Percentiles rank a stretch among this genome's conserved stretches.
Evolutionary conservation across 2,113 vertebrate species (phyloP).

Genomic region (Podocnemis expansa): DNA sequence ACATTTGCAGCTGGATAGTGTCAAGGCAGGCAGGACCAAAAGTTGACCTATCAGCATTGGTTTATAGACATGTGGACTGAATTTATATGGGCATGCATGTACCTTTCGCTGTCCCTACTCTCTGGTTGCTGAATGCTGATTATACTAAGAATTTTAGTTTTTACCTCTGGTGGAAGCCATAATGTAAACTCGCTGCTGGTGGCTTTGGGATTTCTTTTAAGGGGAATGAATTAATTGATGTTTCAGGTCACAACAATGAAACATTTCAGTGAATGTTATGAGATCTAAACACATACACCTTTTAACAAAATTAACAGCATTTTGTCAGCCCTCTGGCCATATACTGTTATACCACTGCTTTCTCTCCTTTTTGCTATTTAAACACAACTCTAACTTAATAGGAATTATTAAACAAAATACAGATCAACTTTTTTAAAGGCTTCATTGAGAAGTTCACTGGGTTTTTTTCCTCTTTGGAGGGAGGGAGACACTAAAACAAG

Average conservation of each 20-base stretch:
- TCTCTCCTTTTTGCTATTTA: background rate
- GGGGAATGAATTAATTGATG: background rate
- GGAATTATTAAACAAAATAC: too few species aligned
- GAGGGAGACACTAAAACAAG: background rate
- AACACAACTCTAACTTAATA: background rate
- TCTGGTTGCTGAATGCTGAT: background rate
- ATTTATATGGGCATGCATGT: background rate
- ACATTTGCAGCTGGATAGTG: constrained; percentile 28
- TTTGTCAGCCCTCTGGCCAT: background rate
- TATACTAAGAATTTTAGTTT: background rate
- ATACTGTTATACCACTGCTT: background rate
- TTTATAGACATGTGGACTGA: background rate
- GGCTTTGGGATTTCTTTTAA: background rate
- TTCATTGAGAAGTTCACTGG: constrained; percentile 1
- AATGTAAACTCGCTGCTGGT: background rate
- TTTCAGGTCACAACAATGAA: background rate
- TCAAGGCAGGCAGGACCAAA: constrained; percentile 19
- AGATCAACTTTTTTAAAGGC: background rate
- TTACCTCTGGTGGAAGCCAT: background rate
- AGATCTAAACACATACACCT: background rate
- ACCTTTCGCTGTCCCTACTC: background rate
- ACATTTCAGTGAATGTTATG: background rate
- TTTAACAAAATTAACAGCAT: background rate
- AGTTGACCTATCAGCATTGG: background rate
- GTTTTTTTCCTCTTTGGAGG: background rate